Evolutionary conservation across 1,140 invertebrate genomes (phyloP), one percentile per base, ranked within the genome.

Genomic region (Gryon sp.): DNA sequence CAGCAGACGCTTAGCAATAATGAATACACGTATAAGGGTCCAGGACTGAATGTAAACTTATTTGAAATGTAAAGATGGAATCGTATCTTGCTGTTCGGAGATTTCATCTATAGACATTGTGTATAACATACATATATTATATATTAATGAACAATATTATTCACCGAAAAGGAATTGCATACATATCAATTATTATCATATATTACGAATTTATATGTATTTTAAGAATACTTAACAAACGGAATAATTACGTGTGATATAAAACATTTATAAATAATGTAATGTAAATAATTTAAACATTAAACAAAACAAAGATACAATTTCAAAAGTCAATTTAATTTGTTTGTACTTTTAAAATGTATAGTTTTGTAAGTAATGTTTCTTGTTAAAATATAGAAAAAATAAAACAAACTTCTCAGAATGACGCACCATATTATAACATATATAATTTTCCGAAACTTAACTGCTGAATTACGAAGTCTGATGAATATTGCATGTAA

Each of bases 21-120:
- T 84, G 84, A 86, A 85, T 86, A 85, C 82, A 63, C 69, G 81
- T 85, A 85, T 85, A 84, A 86, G 84, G 84, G 78, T 76, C 81
- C 77, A 80, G 72, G 76, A 73, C 60, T 69, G 77, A 82, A 82
- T 75, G 79, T 84, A 75, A 82, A 86, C 84, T 85, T 84, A 86
- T 86, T 85, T 85, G 84, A 86, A 86, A 86, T 86, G 84, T 86
- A 86, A 85, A 84, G 80, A 86, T 83, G 79, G 78, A 80, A 50
- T 78, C 74, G 65, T 80, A 78, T 63, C 62, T 65, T 41, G 59
- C 60, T 53, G 28, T 60, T 74, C 28, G 66, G 73, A 81, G 81
- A 83, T 83, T 83, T 80, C 80, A 81, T 74, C 73, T 80, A 60
- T 75, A 76, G 78, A 76, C 79, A 81, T 80, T 79, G 80, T 79